phyloP scores from a whole-genome alignment of 2,888 invertebrate species.

The Lampropteryx suffumata region DNA sequence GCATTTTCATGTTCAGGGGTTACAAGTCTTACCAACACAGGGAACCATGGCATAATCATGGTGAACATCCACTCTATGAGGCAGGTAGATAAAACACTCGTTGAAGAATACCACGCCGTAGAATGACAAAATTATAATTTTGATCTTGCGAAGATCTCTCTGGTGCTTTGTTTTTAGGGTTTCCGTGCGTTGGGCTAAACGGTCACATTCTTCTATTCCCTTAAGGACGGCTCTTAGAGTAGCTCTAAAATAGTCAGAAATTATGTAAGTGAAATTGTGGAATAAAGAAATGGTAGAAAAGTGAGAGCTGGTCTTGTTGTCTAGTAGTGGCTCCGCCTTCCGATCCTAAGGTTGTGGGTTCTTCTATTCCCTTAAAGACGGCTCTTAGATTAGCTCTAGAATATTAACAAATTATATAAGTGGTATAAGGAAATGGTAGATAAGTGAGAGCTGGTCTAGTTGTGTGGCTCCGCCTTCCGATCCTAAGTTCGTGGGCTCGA shows the following conservation, averaged over 20 bases:
- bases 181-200: conserved; percentile 36
- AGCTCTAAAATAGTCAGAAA: neutral
- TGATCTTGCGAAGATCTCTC: conserved; percentile 47
- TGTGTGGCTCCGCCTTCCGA: no score
- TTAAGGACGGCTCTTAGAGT: conserved; percentile 14
- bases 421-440: no score
- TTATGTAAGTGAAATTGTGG: no score
- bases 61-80: conserved; percentile 46
- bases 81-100: conserved; percentile 51
- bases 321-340: no score
- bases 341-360: no score
- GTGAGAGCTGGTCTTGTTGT: no score
- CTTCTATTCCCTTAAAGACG: conserved; percentile 26
- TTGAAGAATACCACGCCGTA: conserved; percentile 47
- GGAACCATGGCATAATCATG: conserved; percentile 58
- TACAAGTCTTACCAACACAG: conserved; percentile 59
- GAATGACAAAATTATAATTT: conserved; percentile 54
- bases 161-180: conserved; percentile 43
- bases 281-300: no score
- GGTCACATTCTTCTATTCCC: conserved; percentile 43
- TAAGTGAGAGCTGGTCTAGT: no score
- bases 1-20: no score
- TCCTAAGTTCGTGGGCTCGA: no score
- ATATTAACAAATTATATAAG: neutral
- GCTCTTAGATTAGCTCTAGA: conserved; percentile 13